Conservation (phyloP, 2,113 vertebrate genomes). For the Arenaria interpres region DNA sequence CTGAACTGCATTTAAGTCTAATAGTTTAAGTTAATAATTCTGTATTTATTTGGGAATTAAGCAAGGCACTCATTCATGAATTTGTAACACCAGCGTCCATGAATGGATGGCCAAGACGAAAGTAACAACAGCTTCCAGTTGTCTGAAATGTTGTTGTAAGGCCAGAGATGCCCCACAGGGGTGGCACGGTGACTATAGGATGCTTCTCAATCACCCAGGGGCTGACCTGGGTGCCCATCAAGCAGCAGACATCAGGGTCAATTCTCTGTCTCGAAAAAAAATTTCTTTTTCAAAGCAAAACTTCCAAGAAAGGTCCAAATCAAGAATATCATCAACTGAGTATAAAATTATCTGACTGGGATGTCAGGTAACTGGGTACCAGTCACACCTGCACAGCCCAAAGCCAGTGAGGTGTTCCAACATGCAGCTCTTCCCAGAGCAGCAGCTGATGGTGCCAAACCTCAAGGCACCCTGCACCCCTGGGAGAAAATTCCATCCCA, state of each 20-base stretch:
- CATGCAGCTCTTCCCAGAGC: not conserved
- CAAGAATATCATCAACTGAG: not conserved
- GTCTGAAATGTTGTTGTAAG: not conserved
- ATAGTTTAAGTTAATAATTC: no score
- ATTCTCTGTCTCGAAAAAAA: not conserved
- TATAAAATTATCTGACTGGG: not conserved
- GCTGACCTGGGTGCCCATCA: not conserved
- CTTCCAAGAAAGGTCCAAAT: not conserved
- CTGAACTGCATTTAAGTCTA: not conserved
- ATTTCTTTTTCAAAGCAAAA: not conserved
- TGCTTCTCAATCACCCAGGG: not conserved
- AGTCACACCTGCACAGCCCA: not conserved
- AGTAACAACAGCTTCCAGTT: not conserved
- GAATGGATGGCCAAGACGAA: not conserved
- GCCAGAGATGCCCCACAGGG: accelerated
- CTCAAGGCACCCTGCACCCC: not conserved
- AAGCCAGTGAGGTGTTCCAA: not conserved
- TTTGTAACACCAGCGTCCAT: not conserved
- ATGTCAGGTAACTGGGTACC: not conserved
- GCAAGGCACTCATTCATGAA: accelerated
- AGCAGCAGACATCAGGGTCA: not conserved
- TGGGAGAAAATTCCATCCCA: not conserved
- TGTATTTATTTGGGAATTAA: not conserved
- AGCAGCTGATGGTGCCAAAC: not conserved
- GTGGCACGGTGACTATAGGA: accelerated